These are phyloP conservation scores for Anorthoa munda DNA, from an alignment of 2,888 invertebrate genomes.

Conservation along the genomic window DNA sequence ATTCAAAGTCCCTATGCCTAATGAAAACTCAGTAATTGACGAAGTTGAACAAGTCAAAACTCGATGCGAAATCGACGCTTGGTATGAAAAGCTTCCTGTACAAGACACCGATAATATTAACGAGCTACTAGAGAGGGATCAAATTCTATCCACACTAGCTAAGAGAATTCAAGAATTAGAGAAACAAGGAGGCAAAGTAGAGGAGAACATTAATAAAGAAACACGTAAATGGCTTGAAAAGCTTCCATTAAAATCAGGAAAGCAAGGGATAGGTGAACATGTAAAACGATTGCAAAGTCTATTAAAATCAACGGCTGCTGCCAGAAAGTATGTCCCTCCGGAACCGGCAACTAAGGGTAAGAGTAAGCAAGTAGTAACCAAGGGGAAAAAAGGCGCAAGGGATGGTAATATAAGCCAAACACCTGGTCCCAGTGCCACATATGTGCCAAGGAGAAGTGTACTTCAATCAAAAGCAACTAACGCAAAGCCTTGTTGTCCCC, in stretches of 20 bases:
- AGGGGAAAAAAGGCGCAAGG: conserved; percentile 29
- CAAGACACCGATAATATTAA: conserved; percentile 61
- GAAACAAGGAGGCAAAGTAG: conserved; percentile 64
- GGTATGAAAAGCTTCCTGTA: conserved; percentile 79
- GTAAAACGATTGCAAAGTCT: conserved; percentile 69
- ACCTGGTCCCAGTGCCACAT: conserved; percentile 61
- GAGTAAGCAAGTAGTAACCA: conserved; percentile 44
- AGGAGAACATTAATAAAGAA: conserved; percentile 75
- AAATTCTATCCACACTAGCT: conserved; percentile 75
- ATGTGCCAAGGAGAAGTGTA: not conserved
- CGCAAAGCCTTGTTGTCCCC: conserved; percentile 52
- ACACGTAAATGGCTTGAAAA: conserved; percentile 77
- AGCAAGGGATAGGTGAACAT: conserved; percentile 65
- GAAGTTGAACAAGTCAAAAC: conserved; percentile 82
- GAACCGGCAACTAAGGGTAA: conserved; percentile 51
- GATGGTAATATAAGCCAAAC: conserved; percentile 59
- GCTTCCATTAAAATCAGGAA: conserved; percentile 71
- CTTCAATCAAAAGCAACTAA: conserved; percentile 49
- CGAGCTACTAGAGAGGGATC: conserved; percentile 75
- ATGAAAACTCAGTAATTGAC: conserved; percentile 70
- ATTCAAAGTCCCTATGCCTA: conserved; percentile 77
- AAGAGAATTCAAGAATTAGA: conserved; percentile 79
- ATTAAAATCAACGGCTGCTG: conserved; percentile 71
- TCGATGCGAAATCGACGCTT: conserved; percentile 78
- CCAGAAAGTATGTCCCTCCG: conserved; percentile 72